Evolutionary conservation across 2,113 vertebrate genomes (phyloP), one percentile per base, ranked within the genome.

Genomic region (Cyanistes caeruleus): DNA sequence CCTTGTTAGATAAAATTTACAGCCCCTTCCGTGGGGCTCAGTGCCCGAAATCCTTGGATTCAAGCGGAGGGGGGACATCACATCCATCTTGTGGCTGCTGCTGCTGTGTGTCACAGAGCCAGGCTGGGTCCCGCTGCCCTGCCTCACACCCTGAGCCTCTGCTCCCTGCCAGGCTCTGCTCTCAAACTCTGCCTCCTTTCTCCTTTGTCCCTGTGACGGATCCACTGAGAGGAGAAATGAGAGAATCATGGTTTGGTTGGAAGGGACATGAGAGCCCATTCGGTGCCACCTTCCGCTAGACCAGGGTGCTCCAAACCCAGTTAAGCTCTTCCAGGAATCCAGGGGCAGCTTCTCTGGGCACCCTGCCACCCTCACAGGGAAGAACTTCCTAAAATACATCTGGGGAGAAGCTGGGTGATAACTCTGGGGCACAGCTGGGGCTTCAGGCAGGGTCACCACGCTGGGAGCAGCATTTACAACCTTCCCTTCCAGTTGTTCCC

Each of bases 21-120:
- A 82, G 60, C 60, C 15, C 69, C 33, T 43, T 81, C 81, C 0
- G 0, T 37, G 51, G n/a, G 84, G 77, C 73, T 94, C 0, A 0
- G 28, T 77, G 93, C 68, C 83, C 60, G 25, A 46, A 88, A 21
- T 67, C 68, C 62, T 60, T 56, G 28, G 21, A 12, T 59, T 58
- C 53, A 3, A 43, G 53, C 1, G 0, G 65, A 39, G 65, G 43
- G 46, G 68, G 64, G 63, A 30, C 37, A n/a, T 41, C 72, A 8
- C 68, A 89, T 92, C 87, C 80, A 62, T 73, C 83, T 31, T 14
- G 27, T 35, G 44, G 74, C 58, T 58, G 62, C 21, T 60, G 41
- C 37, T 37, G 79, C 65, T 37, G 58, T 0, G 2, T 58, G 65
- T 46, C 4, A 1, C 1, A 0, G 53, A 5, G 39, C 22, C 11